phyloP scores from a whole-genome alignment of 2,797 vertebrate genomes.

The Sus cebifrons region DNA sequence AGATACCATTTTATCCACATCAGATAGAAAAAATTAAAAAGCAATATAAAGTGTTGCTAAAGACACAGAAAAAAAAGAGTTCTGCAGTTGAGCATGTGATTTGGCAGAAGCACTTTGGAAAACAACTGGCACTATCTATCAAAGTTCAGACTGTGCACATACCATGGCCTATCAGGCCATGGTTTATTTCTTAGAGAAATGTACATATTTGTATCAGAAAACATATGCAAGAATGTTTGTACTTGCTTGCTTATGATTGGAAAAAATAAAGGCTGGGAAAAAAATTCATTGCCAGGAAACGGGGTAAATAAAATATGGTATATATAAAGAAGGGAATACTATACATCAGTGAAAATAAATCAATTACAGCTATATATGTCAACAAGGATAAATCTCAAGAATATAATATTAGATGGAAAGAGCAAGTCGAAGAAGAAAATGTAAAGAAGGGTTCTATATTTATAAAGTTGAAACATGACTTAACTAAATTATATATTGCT shows the following conservation, averaged over 20 bases:
- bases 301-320: background rate
- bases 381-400: background rate
- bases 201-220: background rate
- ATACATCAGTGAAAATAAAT: constrained; percentile 12
- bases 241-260: background rate
- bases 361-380: background rate
- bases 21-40: constrained; percentile 35
- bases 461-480: constrained; percentile 17
- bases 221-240: background rate
- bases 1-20: background rate
- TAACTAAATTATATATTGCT: background rate
- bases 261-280: background rate
- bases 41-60: background rate
- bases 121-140: background rate
- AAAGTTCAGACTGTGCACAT: background rate
- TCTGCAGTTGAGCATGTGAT: background rate
- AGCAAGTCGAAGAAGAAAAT: background rate
- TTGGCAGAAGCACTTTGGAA: background rate
- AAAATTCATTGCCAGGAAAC: constrained; percentile 29
- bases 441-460: background rate
- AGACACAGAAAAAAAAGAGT: background rate
- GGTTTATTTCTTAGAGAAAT: constrained; percentile 25
- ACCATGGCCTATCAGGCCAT: background rate
- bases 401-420: background rate
- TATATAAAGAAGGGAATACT: background rate